Base-by-base conservation (phyloP, 2,113 vertebrate genomes). In the Charadrius vociferus region DNA sequence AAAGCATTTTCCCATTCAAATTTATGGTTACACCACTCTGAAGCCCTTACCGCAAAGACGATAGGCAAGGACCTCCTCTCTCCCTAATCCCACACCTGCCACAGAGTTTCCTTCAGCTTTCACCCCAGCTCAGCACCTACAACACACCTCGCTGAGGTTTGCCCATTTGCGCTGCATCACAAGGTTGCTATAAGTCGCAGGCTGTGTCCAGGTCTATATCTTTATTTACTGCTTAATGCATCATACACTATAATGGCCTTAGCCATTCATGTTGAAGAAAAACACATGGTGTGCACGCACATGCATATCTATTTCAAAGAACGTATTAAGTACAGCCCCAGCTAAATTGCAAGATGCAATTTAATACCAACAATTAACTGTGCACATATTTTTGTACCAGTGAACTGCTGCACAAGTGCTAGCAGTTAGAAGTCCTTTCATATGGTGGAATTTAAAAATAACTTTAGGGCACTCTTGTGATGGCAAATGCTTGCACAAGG, bases 321-420 rank as follows among this genome's bases (percentile, higher is more conserved):
- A 88, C 3, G 0, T 81, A 75, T 80, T 83, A 94, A 88, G 23
- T 59, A 37, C 75, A 92, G 68, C 29, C 34, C 55, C 41, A 92
- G 58, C 23, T 88, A 94, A 96, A 96, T 86, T 94, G 81, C 85
- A 94, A 96, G 81, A 43, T 83, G 93, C 62, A 96, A 94, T 93
- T 93, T 94, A 94, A 96, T 80, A 95, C 90, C 59, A 53, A 45
- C 79, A 95, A 95, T 92, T 94, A 93, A 94, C 59, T 63, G 61
- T 27, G 27, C 74, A 82, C 75, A 39, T 93, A 93, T 59, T 94
- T 96, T 84, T 86, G 68, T 93, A 59, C 61, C 52, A 85, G 70
- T 15, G 37, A 80, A 37, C 70, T 94, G 90, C 81, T 90, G 55
- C 55, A 50, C 75, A 96, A 95, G 49, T 90, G 71, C 90, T 86